Base-by-base conservation (phyloP, 2,888 invertebrate genomes). In the Caenorhabditis imperialis region DNA sequence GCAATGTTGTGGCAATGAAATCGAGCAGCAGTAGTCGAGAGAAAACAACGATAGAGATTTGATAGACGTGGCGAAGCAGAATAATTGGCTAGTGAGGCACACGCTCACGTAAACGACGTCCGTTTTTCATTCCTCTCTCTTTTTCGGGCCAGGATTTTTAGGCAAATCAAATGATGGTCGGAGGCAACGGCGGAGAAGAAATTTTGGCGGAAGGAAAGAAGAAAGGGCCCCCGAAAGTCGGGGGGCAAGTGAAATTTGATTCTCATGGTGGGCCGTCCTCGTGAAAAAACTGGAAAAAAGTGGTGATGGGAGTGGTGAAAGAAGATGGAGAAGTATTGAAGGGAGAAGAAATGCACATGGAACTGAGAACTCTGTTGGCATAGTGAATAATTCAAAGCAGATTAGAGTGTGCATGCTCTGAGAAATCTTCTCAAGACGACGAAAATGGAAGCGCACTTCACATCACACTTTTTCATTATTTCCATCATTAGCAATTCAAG, bases 241-340 rank as follows among this genome's bases (percentile, higher is more conserved):
- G 22, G 54, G 55, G 45, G 44, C 53, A 38, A 54, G 47, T 54
- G 63, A 65, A 65, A 65, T 65, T 65, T 47, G 63, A 65, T 65
- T 65, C 63, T 48, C 20, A 25, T 23, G 16, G 3, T 10, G 14
- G 25, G 51, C 44, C 44, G 35, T 44, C 22, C 8, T 44, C 20
- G 23, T 23, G 27, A 14, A 37, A 14, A 27, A 50, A 33, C 6
- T 30, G 33, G 37, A 18, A 44, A 20, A 44, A 42, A 22, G 30
- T 42, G 42, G 44, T 22, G 44, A 48, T 44, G 44, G 44, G 58
- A 37, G 38, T 47, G 25, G 38, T 45, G 20, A 22, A 47, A 27
- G 20, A 48, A 23, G 42, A 57, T 33, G 45, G 16, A 40, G 42
- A 37, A 37, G 18, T 44, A n/a, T 2, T 20, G 37, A 51, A 42